These are phyloP conservation scores for Anneissia japonica DNA, from an alignment of 35 echinoderm and acorn worm species.

Conservation along the genomic window DNA sequence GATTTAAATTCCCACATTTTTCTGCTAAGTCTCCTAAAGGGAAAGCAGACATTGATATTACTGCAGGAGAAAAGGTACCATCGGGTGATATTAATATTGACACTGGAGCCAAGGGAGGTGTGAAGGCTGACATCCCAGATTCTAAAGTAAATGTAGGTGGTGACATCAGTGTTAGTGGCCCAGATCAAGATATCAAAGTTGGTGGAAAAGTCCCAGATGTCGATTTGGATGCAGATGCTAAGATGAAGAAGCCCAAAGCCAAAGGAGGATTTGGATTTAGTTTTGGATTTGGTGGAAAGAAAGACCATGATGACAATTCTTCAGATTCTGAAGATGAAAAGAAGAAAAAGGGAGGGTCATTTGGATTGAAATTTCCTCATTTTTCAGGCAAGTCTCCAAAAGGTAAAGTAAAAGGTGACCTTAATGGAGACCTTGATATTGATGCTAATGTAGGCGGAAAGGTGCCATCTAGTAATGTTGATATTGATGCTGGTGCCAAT, in stretches of 20 bases:
- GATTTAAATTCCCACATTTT: constrained; percentile 18
- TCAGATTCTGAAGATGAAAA: background rate
- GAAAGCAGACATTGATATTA: constrained; percentile 19
- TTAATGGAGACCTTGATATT: constrained; percentile 5
- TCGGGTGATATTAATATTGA: background rate
- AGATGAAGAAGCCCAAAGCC: constrained; percentile 31
- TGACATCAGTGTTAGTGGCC: background rate
- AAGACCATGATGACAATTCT: background rate
- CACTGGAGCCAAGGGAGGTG: background rate
- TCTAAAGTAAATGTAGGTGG: constrained; percentile 3
- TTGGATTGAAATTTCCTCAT: constrained; percentile 29
- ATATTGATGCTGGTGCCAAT: background rate
- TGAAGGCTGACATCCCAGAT: background rate
- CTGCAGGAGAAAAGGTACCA: background rate
- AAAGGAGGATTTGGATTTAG: constrained; percentile 15
- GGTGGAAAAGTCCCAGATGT: constrained; percentile 16
- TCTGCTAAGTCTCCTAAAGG: constrained; percentile 3
- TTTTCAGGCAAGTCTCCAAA: constrained; percentile 5
- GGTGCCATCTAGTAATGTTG: constrained; percentile 11
- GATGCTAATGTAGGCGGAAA: background rate
- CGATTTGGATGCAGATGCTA: constrained; percentile 43
- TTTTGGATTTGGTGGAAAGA: background rate
- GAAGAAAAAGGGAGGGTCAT: background rate
- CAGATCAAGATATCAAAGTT: constrained; percentile 25
- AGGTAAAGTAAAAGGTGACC: constrained; percentile 19